Base-by-base conservation (phyloP, 2,113 vertebrate species). In the Xenopus borealis region DNA sequence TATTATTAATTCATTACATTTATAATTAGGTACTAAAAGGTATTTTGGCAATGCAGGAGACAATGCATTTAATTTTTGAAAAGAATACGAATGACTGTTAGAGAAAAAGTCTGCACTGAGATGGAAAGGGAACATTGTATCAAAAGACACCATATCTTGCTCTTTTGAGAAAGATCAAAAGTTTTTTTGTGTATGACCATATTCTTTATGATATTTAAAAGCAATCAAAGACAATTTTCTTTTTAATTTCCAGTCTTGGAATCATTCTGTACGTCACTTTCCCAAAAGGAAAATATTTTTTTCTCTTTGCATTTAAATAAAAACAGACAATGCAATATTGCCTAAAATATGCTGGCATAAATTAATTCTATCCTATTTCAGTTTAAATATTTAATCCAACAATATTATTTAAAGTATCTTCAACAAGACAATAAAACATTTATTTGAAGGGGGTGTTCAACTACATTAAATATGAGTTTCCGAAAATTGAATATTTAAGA, bases 201-300 rank as follows among this genome's bases (percentile, higher is more conserved):
- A 74, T 14, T 59, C 14, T 33, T 67, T 40, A 44, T 66, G 71
- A 73, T 59, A 74, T 66, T 72, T 74, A 46, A 44, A 67, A 20
- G 57, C 19, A 67, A 67, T 66, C 64, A 66, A 45, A 66, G n/a
- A 57, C 30, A 18, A 73, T 19, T 57, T 72, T 57, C 5, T 18
- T 19, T 18, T 20, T 64, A 65, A 57, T 50, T 18, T 47, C 58
- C 59, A 59, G 58, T 74, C 53, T 59, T 67, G 11, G 33, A 59
- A 66, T 59, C 1, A 27, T 16, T 20, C 3, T 40, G 33, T 18
- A 57, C 30, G 59, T 18, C 46, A 50, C 55, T 33, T 23, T 58
- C 58, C 13, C 27, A 62, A 55, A 67, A 27, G 17, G 33, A 66
- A 19, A 67, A 12, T 23, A 3, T 16, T 47, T 47, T 50, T 50